Evolutionary conservation across 2,797 vertebrate genomes (phyloP).

Genomic region (Centropyge bicolor): DNA sequence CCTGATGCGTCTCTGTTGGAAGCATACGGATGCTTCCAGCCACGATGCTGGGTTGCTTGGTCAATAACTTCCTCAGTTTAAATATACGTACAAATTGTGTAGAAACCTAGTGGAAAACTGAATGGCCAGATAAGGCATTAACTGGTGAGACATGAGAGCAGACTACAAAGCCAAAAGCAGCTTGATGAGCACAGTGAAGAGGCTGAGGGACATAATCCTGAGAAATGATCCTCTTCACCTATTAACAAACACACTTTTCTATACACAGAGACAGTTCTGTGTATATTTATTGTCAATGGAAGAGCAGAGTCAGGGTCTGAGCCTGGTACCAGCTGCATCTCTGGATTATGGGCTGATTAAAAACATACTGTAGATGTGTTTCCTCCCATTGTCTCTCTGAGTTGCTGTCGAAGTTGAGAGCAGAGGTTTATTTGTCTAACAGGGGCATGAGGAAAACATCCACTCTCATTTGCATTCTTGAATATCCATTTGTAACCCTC

Average conservation of each 20-base stretch:
- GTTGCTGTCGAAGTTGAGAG: slow-evolving; percentile 82
- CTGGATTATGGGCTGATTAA: slow-evolving; percentile 90
- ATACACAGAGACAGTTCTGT: slow-evolving; percentile 6
- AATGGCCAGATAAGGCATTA: slow-evolving; percentile 84
- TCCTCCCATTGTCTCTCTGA: slow-evolving; percentile 87
- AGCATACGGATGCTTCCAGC: slow-evolving; percentile 77
- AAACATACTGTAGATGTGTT: slow-evolving; percentile 88
- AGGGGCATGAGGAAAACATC: neutral
- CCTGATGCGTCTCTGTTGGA: slow-evolving; percentile 80
- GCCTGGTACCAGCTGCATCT: slow-evolving; percentile 89
- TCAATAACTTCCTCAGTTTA: slow-evolving; percentile 7
- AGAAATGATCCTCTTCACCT: neutral
- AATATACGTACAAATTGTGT: neutral
- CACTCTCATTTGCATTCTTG: neutral
- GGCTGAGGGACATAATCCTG: slow-evolving; percentile 52
- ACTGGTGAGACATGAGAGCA: slow-evolving; percentile 80
- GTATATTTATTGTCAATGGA: neutral
- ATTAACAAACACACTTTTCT: neutral
- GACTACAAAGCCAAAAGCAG: slow-evolving; percentile 81
- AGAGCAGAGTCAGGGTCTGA: slow-evolving; percentile 82
- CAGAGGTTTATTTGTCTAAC: neutral
- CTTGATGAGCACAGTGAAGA: slow-evolving; percentile 86
- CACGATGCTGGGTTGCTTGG: slow-evolving; percentile 47
- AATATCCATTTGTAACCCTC: slow-evolving; percentile 34
- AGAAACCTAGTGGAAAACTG: slow-evolving; percentile 86